Conservation (phyloP, 1,140 invertebrate species). For the Epicauta chinensis region DNA sequence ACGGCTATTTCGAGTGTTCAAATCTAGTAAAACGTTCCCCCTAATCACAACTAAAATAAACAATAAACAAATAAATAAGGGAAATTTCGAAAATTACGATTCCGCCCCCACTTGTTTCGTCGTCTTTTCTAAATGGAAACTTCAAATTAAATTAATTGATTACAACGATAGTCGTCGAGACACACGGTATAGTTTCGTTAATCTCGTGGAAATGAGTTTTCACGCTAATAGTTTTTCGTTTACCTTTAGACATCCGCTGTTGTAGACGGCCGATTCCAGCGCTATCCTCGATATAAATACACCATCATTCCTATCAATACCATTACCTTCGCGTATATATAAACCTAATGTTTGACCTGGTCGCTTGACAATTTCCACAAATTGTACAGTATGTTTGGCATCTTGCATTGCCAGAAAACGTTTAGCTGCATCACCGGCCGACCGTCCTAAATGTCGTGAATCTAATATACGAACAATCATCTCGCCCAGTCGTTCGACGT, state of each 20-base stretch:
- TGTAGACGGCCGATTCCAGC: slow-evolving; percentile 92
- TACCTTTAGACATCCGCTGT: slow-evolving; percentile 88
- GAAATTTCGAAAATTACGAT: no score
- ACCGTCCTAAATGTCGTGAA: slow-evolving; percentile 72
- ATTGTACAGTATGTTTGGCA: slow-evolving; percentile 76
- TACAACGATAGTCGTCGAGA: no score
- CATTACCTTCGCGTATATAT: slow-evolving; percentile 96
- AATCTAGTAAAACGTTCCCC: no score
- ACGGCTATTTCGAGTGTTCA: no score
- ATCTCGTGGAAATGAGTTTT: no score
- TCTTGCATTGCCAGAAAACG: slow-evolving; percentile 73
- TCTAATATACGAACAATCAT: slow-evolving; percentile 91
- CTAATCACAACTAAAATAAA: no score
- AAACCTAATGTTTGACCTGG: slow-evolving; percentile 97
- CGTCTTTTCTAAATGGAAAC: no score
- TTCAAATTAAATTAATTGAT: no score
- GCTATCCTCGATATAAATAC: slow-evolving; percentile 99
- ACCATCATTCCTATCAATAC: slow-evolving; percentile 85
- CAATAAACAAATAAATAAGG: no score
- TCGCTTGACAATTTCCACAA: slow-evolving; percentile 98
- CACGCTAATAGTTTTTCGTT: slow-evolving; percentile 11
- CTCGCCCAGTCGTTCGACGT: slow-evolving; percentile 84
- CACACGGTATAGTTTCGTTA: no score
- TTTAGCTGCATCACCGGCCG: slow-evolving; percentile 75
- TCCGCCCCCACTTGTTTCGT: no score